These are phyloP conservation scores for Sarotherodon lohbergeri DNA, from an alignment of 2,113 vertebrate species.

Conservation along the genomic window DNA sequence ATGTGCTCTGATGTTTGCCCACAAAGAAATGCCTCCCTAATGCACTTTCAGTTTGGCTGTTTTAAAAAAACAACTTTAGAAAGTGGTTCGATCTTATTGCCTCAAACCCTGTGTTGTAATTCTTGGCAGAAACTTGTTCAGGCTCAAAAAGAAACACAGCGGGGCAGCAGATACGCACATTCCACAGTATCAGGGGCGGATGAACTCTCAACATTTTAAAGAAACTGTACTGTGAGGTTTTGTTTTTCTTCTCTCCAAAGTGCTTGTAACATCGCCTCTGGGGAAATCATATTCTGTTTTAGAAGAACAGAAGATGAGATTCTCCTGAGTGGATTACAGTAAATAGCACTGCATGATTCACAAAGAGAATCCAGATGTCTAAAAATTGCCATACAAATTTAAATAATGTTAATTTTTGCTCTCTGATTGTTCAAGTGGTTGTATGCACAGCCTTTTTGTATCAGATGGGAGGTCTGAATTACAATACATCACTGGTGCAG, in stretches of 20 bases:
- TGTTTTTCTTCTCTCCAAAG: not conserved
- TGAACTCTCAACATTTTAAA: constrained; percentile 2
- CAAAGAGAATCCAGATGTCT: constrained; percentile 2
- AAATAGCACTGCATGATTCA: not conserved
- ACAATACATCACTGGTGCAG: not conserved
- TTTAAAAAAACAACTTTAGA: constrained; percentile 6
- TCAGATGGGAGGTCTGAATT: not conserved
- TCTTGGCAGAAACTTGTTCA: constrained; percentile 21
- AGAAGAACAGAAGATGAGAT: not conserved
- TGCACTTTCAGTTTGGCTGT: not conserved
- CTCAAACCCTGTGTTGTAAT: constrained; percentile 7
- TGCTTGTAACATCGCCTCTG: not conserved
- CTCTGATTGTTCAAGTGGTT: not conserved
- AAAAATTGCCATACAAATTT: not conserved
- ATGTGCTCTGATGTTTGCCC: constrained; percentile 21
- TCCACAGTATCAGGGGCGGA: not conserved
- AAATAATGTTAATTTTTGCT: constrained; percentile 8
- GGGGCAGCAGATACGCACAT: not conserved
- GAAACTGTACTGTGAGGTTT: not conserved
- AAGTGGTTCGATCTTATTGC: not conserved
- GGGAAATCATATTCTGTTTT: not conserved
- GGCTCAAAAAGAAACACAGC: not conserved
- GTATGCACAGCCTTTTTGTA: not conserved
- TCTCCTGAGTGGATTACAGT: not conserved
- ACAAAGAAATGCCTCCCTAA: not conserved